Base-by-base conservation (phyloP, 2,113 vertebrate species). In the Engraulis encrasicolus region DNA sequence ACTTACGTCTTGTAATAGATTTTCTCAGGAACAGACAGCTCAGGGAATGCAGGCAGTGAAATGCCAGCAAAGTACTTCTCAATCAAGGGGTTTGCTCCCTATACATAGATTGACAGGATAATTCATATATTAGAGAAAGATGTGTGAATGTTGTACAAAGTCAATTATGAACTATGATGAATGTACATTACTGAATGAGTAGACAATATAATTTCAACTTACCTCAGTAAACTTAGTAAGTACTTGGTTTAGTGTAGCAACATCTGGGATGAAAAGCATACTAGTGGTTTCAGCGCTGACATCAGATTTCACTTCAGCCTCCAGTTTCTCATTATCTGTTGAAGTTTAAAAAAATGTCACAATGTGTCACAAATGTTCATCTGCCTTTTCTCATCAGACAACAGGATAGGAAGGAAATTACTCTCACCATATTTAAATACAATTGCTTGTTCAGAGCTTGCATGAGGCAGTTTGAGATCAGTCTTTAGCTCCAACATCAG, bases 1-100 rank as follows among this genome's bases (percentile, higher is more conserved):
- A 71, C 61, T 71, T 52, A 99, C 97, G 92, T 94, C 89, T 96
- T 97, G 80, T 98, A 86, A 93, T 96, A 99, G 52, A 99, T 88
- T 84, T 89, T 95, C 81, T 98, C 94, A 66, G 98, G 97, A 81
- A 97, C 81, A 14, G 94, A 88, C 88, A 96, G 91, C 20, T 96
- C 92, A 78, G 90, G 93, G 50, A 97, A 85, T 11, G 95, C 93
- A 82, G 95, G 94, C 2, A 95, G 97, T 78, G 97, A 96, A 23
- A 96, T 79, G 38, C 90, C 90, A 74, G 81, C 87, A 17, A 95
- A 93, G 82, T 94, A 83, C 81, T 94, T 93, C 78, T 96, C 93
- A 84, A 98, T 89, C 95, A 96, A 97, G 11, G 91, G 94, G 86
- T 95, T 96, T 58, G 91, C 91, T 78, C 93, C 93, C 97, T 99